Evolutionary conservation across 2,888 invertebrate genomes (phyloP).

Genomic region (Cataglyphis albicans): DNA sequence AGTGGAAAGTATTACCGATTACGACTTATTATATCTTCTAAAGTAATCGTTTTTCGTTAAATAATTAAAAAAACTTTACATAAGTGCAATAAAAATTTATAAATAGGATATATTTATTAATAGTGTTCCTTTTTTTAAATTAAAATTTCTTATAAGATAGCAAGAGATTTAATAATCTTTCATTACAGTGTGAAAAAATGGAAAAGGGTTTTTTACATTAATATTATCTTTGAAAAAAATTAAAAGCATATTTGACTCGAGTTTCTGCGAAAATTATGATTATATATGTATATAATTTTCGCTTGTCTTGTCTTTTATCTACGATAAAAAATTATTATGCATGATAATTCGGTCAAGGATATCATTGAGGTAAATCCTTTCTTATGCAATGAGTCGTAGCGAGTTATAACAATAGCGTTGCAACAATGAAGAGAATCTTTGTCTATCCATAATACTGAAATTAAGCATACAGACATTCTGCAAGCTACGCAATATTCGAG

Average conservation of each 20-base stretch:
- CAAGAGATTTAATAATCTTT: neutral
- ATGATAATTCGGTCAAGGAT: slow-evolving; percentile 65
- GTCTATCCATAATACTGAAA: neutral
- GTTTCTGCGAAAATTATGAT: neutral
- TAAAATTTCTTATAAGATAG: neutral
- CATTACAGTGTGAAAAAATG: neutral
- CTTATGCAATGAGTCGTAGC: neutral
- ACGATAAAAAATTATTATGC: slow-evolving; percentile 34
- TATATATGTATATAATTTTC: slow-evolving; percentile 2
- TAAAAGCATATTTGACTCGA: neutral
- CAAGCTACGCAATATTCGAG: slow-evolving; percentile 1
- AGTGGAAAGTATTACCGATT: neutral
- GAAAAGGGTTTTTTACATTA: neutral
- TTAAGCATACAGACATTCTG: neutral
- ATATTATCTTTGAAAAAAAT: slow-evolving; percentile 4
- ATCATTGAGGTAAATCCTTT: slow-evolving; percentile 54
- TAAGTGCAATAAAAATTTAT: neutral
- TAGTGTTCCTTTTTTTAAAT: neutral
- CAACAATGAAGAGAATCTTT: slow-evolving; percentile 1
- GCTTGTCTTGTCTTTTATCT: neutral
- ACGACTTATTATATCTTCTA: neutral
- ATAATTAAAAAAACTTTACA: neutral
- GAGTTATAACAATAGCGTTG: neutral
- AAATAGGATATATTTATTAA: neutral
- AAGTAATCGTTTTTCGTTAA: neutral